phyloP scores from a whole-genome alignment of 2,113 vertebrate species.

The Pseudopipra pipra region DNA sequence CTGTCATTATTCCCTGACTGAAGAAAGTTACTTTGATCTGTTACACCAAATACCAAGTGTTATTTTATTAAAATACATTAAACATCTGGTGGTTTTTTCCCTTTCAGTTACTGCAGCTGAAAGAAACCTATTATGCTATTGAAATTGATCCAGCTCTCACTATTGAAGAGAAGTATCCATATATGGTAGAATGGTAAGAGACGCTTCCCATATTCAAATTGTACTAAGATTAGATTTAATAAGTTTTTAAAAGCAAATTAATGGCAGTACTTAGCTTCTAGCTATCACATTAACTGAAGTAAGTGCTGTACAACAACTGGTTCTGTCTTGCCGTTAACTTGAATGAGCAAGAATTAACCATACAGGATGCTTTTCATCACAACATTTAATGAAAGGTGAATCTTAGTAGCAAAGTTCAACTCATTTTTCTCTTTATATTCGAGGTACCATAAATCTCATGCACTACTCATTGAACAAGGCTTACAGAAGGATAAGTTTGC shows the following conservation, averaged over 20 bases:
- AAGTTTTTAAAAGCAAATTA: background rate
- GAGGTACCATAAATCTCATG: slow-evolving; percentile 97
- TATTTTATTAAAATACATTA: background rate
- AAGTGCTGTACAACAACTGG: background rate
- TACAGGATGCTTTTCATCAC: background rate
- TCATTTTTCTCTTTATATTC: background rate
- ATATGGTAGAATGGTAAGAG: slow-evolving; percentile 98
- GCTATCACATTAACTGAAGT: background rate
- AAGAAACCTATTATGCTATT: slow-evolving; percentile 94
- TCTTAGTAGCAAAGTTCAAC: background rate
- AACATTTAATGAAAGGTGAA: background rate
- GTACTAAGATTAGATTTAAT: background rate
- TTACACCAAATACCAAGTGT: background rate
- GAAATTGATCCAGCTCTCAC: slow-evolving; percentile 92
- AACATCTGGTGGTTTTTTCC: background rate
- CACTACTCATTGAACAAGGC: slow-evolving; percentile 89
- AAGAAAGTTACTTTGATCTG: background rate
- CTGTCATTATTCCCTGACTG: background rate
- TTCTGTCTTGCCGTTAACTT: background rate
- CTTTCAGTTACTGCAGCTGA: slow-evolving; percentile 85
- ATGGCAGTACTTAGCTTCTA: background rate
- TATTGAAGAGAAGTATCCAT: slow-evolving; percentile 92
- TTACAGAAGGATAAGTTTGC: slow-evolving; percentile 86
- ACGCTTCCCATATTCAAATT: background rate
- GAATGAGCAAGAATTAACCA: background rate